Conservation (phyloP, 2,888 invertebrate species). For the Chaetogeoica ovagalla region DNA sequence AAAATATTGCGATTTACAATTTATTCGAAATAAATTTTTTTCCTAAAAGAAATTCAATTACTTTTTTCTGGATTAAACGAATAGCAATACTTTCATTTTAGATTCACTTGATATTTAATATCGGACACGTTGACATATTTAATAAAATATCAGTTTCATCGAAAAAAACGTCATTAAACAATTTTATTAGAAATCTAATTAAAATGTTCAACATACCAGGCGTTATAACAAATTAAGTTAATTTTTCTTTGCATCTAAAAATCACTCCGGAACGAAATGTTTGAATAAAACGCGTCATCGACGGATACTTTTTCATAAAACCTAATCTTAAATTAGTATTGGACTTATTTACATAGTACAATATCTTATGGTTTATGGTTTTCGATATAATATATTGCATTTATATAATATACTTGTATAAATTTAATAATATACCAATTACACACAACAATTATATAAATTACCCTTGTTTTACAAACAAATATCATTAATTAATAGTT, state of each 20-base stretch:
- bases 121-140: neutral
- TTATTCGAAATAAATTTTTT: too few relatives aligned
- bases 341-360: conserved; percentile 22
- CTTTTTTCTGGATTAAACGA: neutral
- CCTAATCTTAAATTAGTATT: conserved; percentile 11
- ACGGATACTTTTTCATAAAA: conserved; percentile 14
- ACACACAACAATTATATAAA: conserved; percentile 9
- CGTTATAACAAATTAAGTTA: neutral
- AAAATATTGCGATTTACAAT: too few relatives aligned
- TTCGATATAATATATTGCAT: too few relatives aligned
- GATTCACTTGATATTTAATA: conserved; percentile 1
- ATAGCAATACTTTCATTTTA: neutral
- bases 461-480: conserved; percentile 45
- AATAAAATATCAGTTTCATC: neutral
- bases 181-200: neutral
- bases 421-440: conserved; percentile 8
- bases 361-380: neutral
- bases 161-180: neutral
- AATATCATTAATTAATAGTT: conserved; percentile 6
- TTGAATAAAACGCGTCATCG: neutral
- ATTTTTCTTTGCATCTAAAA: neutral
- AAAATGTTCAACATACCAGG: neutral
- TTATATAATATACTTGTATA: conserved; percentile 5
- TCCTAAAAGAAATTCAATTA: neutral
- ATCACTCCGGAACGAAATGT: neutral